Evolutionary conservation across 1,140 invertebrate genomes (phyloP), one percentile per base, ranked within the genome.

Genomic region (Delia radicum): DNA sequence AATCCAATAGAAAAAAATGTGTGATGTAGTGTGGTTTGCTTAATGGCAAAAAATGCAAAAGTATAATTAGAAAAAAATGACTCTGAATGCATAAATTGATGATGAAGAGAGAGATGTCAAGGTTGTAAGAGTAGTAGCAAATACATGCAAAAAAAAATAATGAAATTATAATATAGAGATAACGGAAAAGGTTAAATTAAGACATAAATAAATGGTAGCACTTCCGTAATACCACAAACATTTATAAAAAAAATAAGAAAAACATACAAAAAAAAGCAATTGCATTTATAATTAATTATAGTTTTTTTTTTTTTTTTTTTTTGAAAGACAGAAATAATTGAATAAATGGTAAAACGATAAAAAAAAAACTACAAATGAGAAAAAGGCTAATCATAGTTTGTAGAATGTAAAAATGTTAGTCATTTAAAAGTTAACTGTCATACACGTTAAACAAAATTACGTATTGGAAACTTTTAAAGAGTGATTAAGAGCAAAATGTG

Each of bases 181-280:
- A 42, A 42, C 12, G 37, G n/a, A 10, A 42, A 42, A 42, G 37
- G 37, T 42, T 42, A 55, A 10, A 55, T 55, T 21, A n/a, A 55
- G n/a, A 55, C n/a, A 55, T 55, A 55, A 55, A 55, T 55, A 55
- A 55, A 55, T 55, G 48, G 48, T 55, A 55, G 21, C 48, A 55
- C 48, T 55, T 55, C 48, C 48, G 48, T n/a, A 3, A 55, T 55
- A 55, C 7, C n/a, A 55, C 4, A 6, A 37, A 13, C 48, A 55
- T 8, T 8, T 21, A 24, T 21, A 21, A 55, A 55, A 21, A 1
- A 48, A 48, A 48, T 18, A 48, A 2, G n/a, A 18, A 48, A 48
- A 48, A 48, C 2, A 21, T 1, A 21, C n/a, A 24, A 3, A 48
- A 6, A 6, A 48, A 2, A 55, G 6, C n/a, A 24, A 21, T 21